A percentile compares a stretch with the other conserved stretches of the same genome.
Evolutionary conservation across 2,113 vertebrate species (phyloP).

Genomic region (Phaethornis superciliosus): DNA sequence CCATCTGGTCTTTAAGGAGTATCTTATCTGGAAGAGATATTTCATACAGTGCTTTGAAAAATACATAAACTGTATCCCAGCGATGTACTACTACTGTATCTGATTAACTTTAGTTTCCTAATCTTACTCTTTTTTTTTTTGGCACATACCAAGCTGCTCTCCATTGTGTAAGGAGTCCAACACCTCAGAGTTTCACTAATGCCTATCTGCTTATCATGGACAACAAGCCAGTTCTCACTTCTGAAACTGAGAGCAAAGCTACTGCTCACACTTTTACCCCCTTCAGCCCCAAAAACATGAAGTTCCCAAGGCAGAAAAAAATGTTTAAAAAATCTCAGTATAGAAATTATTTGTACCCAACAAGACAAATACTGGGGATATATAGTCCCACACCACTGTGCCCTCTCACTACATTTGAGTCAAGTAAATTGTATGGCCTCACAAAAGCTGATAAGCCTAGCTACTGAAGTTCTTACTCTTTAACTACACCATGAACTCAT

Average conservation of each 20-base stretch:
- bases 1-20: neutral
- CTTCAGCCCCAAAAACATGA: neutral
- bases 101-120: neutral
- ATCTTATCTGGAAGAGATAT: neutral
- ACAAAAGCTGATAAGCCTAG: neutral
- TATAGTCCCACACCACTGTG: neutral
- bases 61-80: neutral
- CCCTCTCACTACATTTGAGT: neutral
- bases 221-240: neutral
- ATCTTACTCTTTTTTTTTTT: neutral
- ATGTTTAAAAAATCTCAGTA: neutral
- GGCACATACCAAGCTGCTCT: neutral
- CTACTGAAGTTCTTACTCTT: neutral
- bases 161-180: neutral
- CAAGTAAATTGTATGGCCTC: rapidly evolving
- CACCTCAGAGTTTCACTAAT: neutral
- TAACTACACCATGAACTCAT: neutral
- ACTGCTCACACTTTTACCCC: neutral
- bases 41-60: neutral
- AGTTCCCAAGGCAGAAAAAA: neutral
- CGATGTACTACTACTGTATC: neutral
- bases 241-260: neutral
- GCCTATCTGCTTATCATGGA: neutral
- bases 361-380: neutral
- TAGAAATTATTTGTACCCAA: neutral